A percentile compares a stretch with the other conserved stretches of the same genome.
Evolutionary conservation across 2,888 invertebrate genomes (phyloP).

Genomic region (Meteorus colon): DNA sequence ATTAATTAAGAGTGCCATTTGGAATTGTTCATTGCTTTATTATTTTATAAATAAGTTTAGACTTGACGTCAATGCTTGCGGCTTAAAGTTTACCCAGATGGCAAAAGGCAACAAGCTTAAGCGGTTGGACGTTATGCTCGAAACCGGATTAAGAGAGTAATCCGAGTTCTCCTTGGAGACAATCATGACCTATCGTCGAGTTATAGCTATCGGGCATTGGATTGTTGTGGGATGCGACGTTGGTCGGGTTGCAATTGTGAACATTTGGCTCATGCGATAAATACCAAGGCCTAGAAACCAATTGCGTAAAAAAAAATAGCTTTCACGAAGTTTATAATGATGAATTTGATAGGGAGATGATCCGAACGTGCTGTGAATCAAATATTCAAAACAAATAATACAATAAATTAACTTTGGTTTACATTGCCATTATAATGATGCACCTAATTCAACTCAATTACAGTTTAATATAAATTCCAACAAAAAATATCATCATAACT

Average conservation of each 20-base stretch:
- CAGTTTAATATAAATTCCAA: too few species aligned
- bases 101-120: constrained; percentile 41
- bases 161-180: constrained; percentile 45
- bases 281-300: neutral
- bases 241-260: constrained; percentile 23
- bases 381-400: too few species aligned
- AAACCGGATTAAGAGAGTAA: constrained; percentile 51
- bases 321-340: too few species aligned
- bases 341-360: too few species aligned
- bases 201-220: constrained; percentile 39
- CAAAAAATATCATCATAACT: too few species aligned
- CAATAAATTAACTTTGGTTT: too few species aligned
- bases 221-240: constrained; percentile 46
- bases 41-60: neutral
- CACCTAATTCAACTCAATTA: too few species aligned
- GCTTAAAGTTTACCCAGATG: constrained; percentile 3
- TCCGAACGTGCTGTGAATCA: too few species aligned
- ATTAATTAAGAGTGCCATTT: neutral
- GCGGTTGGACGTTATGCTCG: constrained; percentile 44
- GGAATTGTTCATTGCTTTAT: neutral
- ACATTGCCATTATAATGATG: too few species aligned
- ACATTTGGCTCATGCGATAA: constrained; percentile 8
- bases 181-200: constrained; percentile 33
- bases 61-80: neutral
- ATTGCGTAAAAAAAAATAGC: too few species aligned